Base-by-base conservation (phyloP, 2,797 vertebrate genomes). In the Karalla daura region DNA sequence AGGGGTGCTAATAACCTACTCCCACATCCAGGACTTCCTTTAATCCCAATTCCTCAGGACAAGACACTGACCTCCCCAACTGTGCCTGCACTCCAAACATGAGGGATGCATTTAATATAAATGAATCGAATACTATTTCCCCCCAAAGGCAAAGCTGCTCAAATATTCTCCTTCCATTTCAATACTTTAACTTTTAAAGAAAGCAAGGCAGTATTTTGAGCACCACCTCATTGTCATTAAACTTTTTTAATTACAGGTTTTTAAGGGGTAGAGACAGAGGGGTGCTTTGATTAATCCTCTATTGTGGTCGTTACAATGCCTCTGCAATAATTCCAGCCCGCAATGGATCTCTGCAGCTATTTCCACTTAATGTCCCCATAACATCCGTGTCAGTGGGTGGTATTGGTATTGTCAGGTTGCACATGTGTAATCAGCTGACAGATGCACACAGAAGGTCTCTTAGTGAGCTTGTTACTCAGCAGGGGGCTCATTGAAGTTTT, bases 401-500 rank as follows among this genome's bases (percentile, higher is more conserved):
- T 64, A 64, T 56, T 67, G 70, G 58, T 68, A 74, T 81, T 39
- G 74, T 83, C 64, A 70, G 64, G 61, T 54, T 71, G 56, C 71
- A 75, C 55, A 47, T 74, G 86, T 84, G 77, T 69, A 85, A 85
- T 85, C 83, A 85, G 75, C 59, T 67, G 79, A 80, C 71, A 62
- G 72, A 86, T 68, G 74, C 84, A 70, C 65, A 77, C 77, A 76
- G 63, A 81, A 35, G 74, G 82, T 71, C 76, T 76, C 76, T 56
- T 24, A 36, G 66, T 46, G 65, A 74, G 81, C 77, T 65, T 69
- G 77, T 83, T 83, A 47, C 86, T 76, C 90, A 77, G 83, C 79
- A 66, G 88, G 88, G 74, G 76, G 63, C 74, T 74, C 78, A 85
- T 63, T 90, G 80, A 90, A 84, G 80, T 85, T 77, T 81, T 70